A percentile compares a stretch with the other conserved stretches of the same genome.
Conservation (phyloP, 2,888 invertebrate species). For the Parapristionchus giblindavisi region DNA sequence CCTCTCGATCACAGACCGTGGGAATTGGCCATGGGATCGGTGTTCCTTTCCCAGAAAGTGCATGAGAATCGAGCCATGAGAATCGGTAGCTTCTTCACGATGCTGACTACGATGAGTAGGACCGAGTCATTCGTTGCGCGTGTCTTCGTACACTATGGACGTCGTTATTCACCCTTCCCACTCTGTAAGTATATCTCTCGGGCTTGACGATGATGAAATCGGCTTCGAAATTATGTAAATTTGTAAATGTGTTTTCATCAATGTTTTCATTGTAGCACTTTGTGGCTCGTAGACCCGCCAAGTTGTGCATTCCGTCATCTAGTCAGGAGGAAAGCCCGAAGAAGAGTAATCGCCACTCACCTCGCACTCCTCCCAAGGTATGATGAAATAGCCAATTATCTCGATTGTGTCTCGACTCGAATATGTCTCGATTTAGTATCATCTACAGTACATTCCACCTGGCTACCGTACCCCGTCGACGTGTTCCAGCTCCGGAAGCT, state of each 20-base stretch:
- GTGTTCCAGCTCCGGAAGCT: constrained; percentile 16
- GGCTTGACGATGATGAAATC: not conserved
- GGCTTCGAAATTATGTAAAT: not conserved
- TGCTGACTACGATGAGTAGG: not conserved
- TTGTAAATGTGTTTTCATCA: too few species aligned
- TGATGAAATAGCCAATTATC: not conserved
- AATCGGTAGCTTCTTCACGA: not conserved
- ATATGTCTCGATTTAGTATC: not conserved
- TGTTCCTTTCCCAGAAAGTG: not conserved
- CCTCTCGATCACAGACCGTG: constrained; percentile 7
- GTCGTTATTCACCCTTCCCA: constrained; percentile 14
- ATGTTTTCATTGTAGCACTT: not conserved
- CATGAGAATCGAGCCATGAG: not conserved
- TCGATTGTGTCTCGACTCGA: not conserved
- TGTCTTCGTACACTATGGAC: constrained; percentile 8
- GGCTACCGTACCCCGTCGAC: constrained; percentile 16
- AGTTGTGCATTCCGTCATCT: constrained; percentile 9
- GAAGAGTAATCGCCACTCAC: not conserved
- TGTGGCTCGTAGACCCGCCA: constrained; percentile 8
- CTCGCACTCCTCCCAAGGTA: constrained; percentile 3
- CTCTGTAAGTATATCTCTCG: not conserved
- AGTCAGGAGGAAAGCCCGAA: not conserved
- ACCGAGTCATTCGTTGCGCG: not conserved
- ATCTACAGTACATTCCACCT: constrained; percentile 20
- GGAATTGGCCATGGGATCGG: constrained; percentile 7